phyloP scores from a whole-genome alignment of 2,888 invertebrate genomes.

The Choreutis nemorana region DNA sequence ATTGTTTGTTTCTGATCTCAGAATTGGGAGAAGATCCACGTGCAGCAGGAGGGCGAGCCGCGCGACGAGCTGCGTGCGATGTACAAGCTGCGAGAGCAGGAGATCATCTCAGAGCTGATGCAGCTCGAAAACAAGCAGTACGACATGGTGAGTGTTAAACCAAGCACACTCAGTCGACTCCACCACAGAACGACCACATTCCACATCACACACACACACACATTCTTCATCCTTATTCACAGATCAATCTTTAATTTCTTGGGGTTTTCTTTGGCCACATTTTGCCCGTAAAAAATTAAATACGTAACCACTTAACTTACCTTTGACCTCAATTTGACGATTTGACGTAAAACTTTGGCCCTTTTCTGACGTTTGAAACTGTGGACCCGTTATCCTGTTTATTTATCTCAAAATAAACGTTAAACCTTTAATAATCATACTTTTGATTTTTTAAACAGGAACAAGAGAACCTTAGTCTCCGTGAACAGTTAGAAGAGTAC shows the following conservation, averaged over 20 bases:
- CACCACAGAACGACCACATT: not conserved
- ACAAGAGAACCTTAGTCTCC: slow-evolving; percentile 65
- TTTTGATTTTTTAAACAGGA: slow-evolving; percentile 31
- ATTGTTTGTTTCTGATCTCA: slow-evolving; percentile 14
- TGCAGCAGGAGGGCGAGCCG: slow-evolving; percentile 40
- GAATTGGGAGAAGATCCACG: slow-evolving; percentile 59
- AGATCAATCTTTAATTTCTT: too few relatives aligned
- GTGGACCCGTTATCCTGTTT: too few relatives aligned
- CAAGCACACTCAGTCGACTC: not conserved
- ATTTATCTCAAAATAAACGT: too few relatives aligned
- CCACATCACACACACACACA: not conserved
- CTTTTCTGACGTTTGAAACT: too few relatives aligned
- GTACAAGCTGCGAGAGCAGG: slow-evolving; percentile 58
- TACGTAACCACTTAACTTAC: too few relatives aligned
- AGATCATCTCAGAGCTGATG: slow-evolving; percentile 65
- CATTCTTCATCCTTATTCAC: not conserved
- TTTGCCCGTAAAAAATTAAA: too few relatives aligned
- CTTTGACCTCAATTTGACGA: too few relatives aligned
- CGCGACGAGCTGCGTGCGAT: slow-evolving; percentile 46
- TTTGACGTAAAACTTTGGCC: too few relatives aligned
- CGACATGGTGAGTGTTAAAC: slow-evolving; percentile 56
- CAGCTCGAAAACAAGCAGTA: slow-evolving; percentile 66
- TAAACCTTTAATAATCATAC: not conserved
- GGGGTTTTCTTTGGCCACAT: too few relatives aligned
- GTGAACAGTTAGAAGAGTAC: slow-evolving; percentile 63